Evolutionary conservation across 2,888 invertebrate species (phyloP), one percentile per base, ranked within the genome.

Genomic region (Caenorhabditis sp.): DNA sequence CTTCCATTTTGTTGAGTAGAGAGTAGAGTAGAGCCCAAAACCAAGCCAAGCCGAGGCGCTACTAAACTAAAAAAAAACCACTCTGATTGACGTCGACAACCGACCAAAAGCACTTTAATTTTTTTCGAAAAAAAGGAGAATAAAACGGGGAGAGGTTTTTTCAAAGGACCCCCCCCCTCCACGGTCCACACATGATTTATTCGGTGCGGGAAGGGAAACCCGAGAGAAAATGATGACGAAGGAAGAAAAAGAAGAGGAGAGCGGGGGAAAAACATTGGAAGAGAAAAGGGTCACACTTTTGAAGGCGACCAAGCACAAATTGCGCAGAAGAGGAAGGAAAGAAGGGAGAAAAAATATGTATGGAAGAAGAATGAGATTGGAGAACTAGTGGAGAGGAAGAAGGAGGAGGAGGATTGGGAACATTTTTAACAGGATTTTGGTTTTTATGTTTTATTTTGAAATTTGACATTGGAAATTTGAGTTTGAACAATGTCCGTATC

Each of bases 201-300:
- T 55, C 55, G 55, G 58, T 20, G n/a, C n/a, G 37, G 58, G 11
- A 58, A 58, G 56, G 32, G 56, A 56, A 56, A 32, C 18, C 56
- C 18, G 28, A 28, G 32, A 32, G 32, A 56, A 56, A 56, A 32
- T 28, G 56, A 32, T 18, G 58, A 37, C 20, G 58, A 20, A 6
- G 32, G 28, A 26, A 22, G 24, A 53, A 28, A 15, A 8, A 4
- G 50, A 18, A 15, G 53, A 53, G 53, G 26, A 26, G 32, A n/a
- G 56, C 32, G 6, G n/a, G n/a, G n/a, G 58, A 58, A 35, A 35
- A 35, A 58, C 24, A 26, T 24, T 15, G 53, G 58, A 37, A 37
- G 35, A 58, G 35, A 35, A 37, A 37, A 58, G 35, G 37, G 58
- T 58, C 26, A 55, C 55, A 55, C 55, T 28, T 28, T 55, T 55